These are phyloP conservation scores for Alosa alosa DNA, from an alignment of 2,113 vertebrate genomes.

Conservation along the genomic window DNA sequence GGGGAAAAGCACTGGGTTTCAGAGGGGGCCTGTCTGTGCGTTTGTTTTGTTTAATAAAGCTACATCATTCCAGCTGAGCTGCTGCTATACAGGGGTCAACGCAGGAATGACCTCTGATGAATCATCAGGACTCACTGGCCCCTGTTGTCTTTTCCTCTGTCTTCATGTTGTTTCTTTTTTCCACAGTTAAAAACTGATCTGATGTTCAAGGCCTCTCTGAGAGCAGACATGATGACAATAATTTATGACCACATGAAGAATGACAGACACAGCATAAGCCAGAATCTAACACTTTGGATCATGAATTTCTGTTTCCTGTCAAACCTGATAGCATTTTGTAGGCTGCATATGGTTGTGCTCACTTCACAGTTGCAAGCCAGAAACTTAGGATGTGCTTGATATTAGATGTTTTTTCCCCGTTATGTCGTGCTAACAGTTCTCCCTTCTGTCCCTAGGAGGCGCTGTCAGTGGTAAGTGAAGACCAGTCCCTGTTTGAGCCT, in stretches of 20 bases:
- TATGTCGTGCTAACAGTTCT: background rate
- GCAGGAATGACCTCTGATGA: slow-evolving; percentile 55
- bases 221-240: background rate
- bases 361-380: background rate
- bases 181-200: background rate
- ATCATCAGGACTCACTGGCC: slow-evolving; percentile 55
- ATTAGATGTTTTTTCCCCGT: background rate
- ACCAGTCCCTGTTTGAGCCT: slow-evolving; percentile 97
- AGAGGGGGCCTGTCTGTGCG: slow-evolving; percentile 54
- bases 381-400: background rate
- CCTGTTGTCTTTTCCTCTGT: slow-evolving; percentile 46
- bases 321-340: background rate
- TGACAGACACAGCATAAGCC: background rate
- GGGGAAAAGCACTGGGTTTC: slow-evolving; percentile 43
- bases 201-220: background rate
- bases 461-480: slow-evolving; percentile 99
- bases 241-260: background rate
- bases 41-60: slow-evolving; percentile 81
- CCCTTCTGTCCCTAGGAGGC: slow-evolving; percentile 81
- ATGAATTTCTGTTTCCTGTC: background rate
- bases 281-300: background rate
- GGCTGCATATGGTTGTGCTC: background rate
- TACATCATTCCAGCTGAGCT: slow-evolving; percentile 69
- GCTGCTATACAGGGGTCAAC: slow-evolving; percentile 56
- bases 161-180: background rate